Evolutionary conservation across 2,888 invertebrate species (phyloP).

Genomic region (Tortricodes alternella): DNA sequence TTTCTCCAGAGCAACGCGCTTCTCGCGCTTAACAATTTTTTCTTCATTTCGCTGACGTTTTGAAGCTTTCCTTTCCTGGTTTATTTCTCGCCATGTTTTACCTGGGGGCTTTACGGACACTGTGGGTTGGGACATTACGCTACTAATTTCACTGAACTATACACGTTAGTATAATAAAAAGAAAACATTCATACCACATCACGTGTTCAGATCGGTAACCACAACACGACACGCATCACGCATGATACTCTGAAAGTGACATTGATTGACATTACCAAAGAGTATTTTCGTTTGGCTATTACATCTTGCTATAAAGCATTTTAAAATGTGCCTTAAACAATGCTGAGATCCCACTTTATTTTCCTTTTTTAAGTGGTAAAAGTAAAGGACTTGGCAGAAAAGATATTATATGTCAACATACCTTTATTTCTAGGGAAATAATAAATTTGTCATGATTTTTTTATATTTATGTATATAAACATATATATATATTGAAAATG

Average conservation of each 20-base stretch:
- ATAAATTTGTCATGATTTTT: no score
- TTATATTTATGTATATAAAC: no score
- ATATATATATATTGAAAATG: no score
- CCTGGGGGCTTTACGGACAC: conserved; percentile 61
- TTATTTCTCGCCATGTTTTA: conserved; percentile 88
- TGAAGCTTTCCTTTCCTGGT: conserved; percentile 86
- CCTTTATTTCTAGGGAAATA: no score
- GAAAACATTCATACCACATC: no score
- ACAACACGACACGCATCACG: not conserved
- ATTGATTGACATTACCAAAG: not conserved
- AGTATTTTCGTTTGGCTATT: not conserved
- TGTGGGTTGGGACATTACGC: conserved; percentile 55
- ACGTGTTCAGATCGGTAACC: conserved; percentile 14
- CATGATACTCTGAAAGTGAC: conserved; percentile 3
- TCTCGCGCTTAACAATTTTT: conserved; percentile 85
- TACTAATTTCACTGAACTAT: not conserved
- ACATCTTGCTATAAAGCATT: not conserved
- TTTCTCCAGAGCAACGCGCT: conserved; percentile 76
- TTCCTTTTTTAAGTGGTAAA: not conserved
- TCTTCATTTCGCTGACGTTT: conserved; percentile 89
- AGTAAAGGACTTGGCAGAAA: not conserved
- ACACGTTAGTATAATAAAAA: not conserved
- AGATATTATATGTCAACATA: no score
- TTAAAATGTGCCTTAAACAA: not conserved
- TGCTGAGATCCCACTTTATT: not conserved